Conservation (phyloP, 2,888 invertebrate genomes). For the Tenthredo notha region DNA sequence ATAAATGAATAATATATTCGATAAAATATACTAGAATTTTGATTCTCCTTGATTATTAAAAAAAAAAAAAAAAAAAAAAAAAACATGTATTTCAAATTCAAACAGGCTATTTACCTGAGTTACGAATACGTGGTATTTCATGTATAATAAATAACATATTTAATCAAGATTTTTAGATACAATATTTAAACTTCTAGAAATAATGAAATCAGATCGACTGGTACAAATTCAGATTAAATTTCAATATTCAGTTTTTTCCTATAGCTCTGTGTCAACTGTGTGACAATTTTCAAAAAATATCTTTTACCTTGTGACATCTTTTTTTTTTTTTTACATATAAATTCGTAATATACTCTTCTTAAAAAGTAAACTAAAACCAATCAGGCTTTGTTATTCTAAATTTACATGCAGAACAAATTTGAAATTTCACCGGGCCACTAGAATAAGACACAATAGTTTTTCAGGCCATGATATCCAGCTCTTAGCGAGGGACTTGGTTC, state of each 20-base stretch:
- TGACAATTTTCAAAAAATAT: conserved; percentile 15
- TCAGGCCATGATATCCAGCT: not conserved
- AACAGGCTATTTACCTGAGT: not conserved
- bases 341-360: not conserved
- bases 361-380: conserved; percentile 4
- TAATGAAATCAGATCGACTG: not conserved
- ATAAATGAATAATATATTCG: conserved; percentile 11
- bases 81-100: not conserved
- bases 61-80: conserved; percentile 24
- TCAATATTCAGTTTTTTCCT: not conserved
- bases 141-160: conserved; percentile 40
- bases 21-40: conserved; percentile 67
- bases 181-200: not conserved
- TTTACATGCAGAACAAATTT: conserved; percentile 16
- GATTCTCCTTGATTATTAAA: conserved; percentile 58
- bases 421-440: conserved; percentile 29
- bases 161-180: not conserved
- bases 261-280: not conserved
- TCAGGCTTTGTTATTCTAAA: not conserved
- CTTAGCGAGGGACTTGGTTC: conserved; percentile 30
- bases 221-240: not conserved
- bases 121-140: not conserved
- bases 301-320: not conserved
- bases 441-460: not conserved
- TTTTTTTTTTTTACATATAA: not conserved